Evolutionary conservation across 2,888 invertebrate genomes (phyloP), one percentile per base, ranked within the genome.

Genomic region (Agonopterix subpropinquella): DNA sequence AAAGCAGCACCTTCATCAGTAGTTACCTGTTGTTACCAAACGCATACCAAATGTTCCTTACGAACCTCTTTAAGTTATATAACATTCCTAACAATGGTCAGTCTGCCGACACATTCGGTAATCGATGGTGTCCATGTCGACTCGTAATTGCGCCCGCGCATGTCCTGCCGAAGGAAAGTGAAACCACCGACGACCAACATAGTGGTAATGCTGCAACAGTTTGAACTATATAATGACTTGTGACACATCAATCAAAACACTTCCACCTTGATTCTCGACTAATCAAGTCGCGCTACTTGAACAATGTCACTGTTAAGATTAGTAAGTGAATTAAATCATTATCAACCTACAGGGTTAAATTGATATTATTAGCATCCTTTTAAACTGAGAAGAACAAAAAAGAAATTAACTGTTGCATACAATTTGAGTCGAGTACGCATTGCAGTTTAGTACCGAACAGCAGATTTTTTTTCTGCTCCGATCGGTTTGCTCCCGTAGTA

Each of bases 91-190:
- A 64, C 56, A 67, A 79, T 70, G 77, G 81, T 64, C 64, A 72
- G 59, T 58, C 62, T 63, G 65, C 64, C 60, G 70, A 73, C 73
- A 67, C 65, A 79, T 82, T 79, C 75, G 73, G 76, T 71, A 72
- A 69, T 59, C 75, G 62, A 75, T 79, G 73, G 77, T 70, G 78
- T 67, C 68, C 73, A 71, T 73, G 64, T 72, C 62, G 71, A 63
- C 73, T 75, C 72, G 75, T 79, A 74, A 84, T 81, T 79, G 73
- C 72, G 72, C 71, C 80, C 79, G 77, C 82, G 59, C 69, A 68
- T 68, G 78, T 82, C 83, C 85, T 83, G 76, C 55, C 81, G 70
- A 80, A 78, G 85, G 81, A 88, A 88, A 88, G 88, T 87, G 88
- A 88, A 88, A 88, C 68, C 71, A 62, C 62, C 53, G 57, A 53